A percentile compares a stretch with the other conserved stretches of the same genome.
phyloP scores from a whole-genome alignment of 2,888 invertebrate genomes.

The Callyntrura guangdongensis region DNA sequence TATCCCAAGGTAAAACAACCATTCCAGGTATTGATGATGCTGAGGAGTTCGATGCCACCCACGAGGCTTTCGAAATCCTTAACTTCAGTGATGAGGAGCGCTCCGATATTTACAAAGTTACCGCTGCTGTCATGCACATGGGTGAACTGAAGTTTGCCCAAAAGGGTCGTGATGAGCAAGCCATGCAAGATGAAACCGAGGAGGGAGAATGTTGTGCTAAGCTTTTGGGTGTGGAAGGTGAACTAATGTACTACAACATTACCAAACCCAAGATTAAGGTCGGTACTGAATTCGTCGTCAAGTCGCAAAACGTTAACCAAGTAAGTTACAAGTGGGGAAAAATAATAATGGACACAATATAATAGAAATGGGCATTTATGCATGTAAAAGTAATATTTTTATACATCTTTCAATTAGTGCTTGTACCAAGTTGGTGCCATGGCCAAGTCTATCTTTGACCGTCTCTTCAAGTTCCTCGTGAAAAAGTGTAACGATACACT shows the following conservation, averaged over 20 bases:
- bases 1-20: slow-evolving; percentile 98
- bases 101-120: slow-evolving; percentile 85
- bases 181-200: slow-evolving; percentile 76
- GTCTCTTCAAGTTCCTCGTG: slow-evolving; percentile 87
- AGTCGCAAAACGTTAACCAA: slow-evolving; percentile 86
- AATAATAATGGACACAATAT: neutral
- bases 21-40: slow-evolving; percentile 98
- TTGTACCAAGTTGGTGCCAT: slow-evolving; percentile 85
- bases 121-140: slow-evolving; percentile 84
- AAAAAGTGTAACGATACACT: slow-evolving; percentile 88
- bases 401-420: slow-evolving; percentile 26
- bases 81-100: slow-evolving; percentile 88
- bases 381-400: no score
- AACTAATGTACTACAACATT: slow-evolving; percentile 86
- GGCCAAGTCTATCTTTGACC: slow-evolving; percentile 86
- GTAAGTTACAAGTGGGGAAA: slow-evolving; percentile 83
- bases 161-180: slow-evolving; percentile 88
- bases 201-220: slow-evolving; percentile 85
- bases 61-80: slow-evolving; percentile 91
- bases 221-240: slow-evolving; percentile 87
- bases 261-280: slow-evolving; percentile 87
- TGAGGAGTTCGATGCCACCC: slow-evolving; percentile 95
- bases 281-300: slow-evolving; percentile 87
- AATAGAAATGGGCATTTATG: no score
- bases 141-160: slow-evolving; percentile 89